Evolutionary conservation across 2,888 invertebrate genomes (phyloP).

Genomic region (Drosophila limbata): DNA sequence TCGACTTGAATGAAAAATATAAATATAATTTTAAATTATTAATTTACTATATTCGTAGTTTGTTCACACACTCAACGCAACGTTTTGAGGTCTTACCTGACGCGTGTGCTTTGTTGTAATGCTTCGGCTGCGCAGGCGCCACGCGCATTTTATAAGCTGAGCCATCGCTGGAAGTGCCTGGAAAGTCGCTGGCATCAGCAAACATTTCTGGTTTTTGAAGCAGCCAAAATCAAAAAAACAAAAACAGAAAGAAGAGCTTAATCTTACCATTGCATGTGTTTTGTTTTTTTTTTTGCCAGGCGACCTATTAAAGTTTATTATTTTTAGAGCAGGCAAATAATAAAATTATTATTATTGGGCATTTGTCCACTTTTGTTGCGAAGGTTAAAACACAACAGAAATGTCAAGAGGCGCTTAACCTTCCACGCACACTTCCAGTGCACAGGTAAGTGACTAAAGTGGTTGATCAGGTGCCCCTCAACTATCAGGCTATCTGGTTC

Average conservation of each 20-base stretch:
- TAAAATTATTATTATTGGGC: constrained; percentile 63
- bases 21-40: too few relatives aligned
- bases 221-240: constrained; percentile 22
- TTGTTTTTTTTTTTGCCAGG: constrained; percentile 40
- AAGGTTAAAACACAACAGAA: constrained; percentile 71
- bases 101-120: constrained; percentile 77
- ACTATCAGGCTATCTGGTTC: constrained; percentile 66
- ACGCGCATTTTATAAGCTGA: constrained; percentile 80
- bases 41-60: constrained; percentile 1
- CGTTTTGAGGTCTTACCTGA: constrained; percentile 75
- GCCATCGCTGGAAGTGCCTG: constrained; percentile 62
- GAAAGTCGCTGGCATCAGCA: constrained; percentile 57
- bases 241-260: constrained; percentile 17
- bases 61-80: constrained; percentile 1
- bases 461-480: constrained; percentile 59
- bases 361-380: constrained; percentile 65
- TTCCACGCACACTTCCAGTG: constrained; percentile 63
- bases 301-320: constrained; percentile 58
- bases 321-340: constrained; percentile 47
- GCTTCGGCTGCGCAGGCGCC: constrained; percentile 72
- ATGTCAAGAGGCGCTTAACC: constrained; percentile 79
- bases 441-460: constrained; percentile 48
- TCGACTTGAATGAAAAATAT: too few relatives aligned
- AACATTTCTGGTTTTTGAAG: constrained; percentile 70
- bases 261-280: constrained; percentile 34